Percentiles rank a stretch among this genome's conserved stretches.
Evolutionary conservation across 2,113 vertebrate genomes (phyloP).

Genomic region (Mesembrinibis cayennensis): DNA sequence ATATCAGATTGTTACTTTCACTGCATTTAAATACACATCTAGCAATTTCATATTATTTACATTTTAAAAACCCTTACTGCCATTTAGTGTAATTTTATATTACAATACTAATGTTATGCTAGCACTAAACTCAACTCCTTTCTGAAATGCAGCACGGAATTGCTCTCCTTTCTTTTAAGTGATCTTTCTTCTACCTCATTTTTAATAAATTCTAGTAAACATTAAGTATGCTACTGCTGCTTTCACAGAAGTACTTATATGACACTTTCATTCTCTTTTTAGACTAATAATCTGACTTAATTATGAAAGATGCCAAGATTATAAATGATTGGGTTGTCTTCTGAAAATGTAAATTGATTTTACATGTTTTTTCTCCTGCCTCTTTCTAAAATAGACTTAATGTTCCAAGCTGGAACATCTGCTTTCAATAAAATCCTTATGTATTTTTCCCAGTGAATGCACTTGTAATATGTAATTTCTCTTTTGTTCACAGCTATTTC

Average conservation of each 20-base stretch:
- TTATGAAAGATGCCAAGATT: constrained; percentile 24
- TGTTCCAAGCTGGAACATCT: background rate
- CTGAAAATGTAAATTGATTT: constrained; percentile 25
- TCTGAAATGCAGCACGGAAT: background rate
- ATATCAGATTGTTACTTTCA: background rate
- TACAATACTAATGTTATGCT: background rate
- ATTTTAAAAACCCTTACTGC: background rate
- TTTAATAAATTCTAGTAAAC: background rate
- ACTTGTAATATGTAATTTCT: background rate
- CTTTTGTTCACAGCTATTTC: background rate
- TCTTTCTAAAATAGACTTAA: background rate
- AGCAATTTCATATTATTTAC: background rate
- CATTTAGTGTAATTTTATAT: background rate
- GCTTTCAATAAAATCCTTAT: background rate
- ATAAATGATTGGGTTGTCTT: constrained; percentile 30
- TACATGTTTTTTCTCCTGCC: background rate
- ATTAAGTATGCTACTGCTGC: background rate
- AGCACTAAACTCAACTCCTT: background rate
- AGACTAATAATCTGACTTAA: constrained; percentile 39
- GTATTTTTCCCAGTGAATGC: background rate
- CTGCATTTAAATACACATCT: background rate
- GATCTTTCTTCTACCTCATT: background rate
- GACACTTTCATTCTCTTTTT: constrained; percentile 16
- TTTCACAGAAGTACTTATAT: background rate
- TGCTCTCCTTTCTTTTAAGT: background rate